Evolutionary conservation across 2,113 vertebrate species (phyloP).

Genomic region (Ammodramus savannarum): DNA sequence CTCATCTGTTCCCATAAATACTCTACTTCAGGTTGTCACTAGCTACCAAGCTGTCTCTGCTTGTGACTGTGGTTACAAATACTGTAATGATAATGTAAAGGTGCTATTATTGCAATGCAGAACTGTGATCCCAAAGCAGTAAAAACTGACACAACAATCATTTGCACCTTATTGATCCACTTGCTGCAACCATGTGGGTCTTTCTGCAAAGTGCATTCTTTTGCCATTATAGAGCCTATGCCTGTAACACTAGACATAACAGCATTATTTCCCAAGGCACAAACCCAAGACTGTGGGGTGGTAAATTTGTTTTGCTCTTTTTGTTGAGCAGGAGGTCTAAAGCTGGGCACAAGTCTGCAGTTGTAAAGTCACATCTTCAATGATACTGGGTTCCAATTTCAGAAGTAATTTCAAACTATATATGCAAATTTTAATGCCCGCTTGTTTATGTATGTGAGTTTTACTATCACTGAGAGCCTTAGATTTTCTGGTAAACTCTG

Average conservation of each 20-base stretch:
- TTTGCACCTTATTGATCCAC: neutral
- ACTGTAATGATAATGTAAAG: neutral
- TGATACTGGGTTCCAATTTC: neutral
- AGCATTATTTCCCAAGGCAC: neutral
- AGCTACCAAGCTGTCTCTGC: neutral
- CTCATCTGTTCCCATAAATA: neutral
- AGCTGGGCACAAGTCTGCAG: neutral
- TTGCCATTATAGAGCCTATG: neutral
- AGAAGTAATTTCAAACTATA: neutral
- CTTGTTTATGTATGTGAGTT: neutral
- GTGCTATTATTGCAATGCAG: neutral
- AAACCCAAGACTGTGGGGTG: rapidly evolving
- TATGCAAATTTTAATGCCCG: neutral
- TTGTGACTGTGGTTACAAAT: neutral
- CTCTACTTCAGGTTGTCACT: neutral
- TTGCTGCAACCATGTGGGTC: neutral
- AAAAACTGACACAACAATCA: neutral
- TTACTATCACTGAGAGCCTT: neutral
- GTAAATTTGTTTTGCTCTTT: neutral
- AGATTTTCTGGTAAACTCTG: neutral
- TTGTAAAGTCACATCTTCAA: neutral
- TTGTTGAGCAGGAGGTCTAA: neutral
- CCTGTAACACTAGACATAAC: neutral
- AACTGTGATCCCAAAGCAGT: neutral
- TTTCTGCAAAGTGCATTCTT: neutral